Percentiles rank a stretch among this genome's conserved stretches.
phyloP scores from a whole-genome alignment of 92 coral and sea anemone species.

The Parazoanthus atlanticus region DNA sequence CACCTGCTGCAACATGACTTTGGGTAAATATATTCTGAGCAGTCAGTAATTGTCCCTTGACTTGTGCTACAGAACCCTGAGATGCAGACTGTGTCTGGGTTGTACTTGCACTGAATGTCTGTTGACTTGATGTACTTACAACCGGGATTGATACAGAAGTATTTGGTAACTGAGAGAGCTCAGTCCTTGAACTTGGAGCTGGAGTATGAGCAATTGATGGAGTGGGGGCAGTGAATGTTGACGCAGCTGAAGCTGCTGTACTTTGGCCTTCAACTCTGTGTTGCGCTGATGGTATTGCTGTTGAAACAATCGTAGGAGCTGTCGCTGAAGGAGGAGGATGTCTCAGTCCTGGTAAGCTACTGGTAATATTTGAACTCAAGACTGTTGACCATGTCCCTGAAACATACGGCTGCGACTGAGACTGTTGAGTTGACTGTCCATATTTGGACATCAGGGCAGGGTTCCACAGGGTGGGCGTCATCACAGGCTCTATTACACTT shows the following conservation, averaged over 20 bases:
- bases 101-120: background rate
- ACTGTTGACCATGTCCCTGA: conserved; percentile 36
- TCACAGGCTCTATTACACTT: conserved; percentile 33
- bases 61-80: conserved; percentile 8
- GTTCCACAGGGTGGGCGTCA: conserved; percentile 40
- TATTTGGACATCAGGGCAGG: conserved; percentile 42
- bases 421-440: conserved; percentile 25
- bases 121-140: conserved; percentile 23
- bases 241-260: background rate
- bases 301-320: conserved; percentile 36
- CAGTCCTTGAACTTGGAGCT: conserved; percentile 4
- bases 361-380: conserved; percentile 7
- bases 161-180: conserved; percentile 8
- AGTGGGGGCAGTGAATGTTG: background rate
- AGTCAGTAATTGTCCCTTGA: background rate
- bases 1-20: conserved; percentile 19
- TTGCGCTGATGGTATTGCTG: background rate
- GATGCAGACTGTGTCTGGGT: conserved; percentile 13
- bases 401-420: conserved; percentile 21
- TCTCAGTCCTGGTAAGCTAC: conserved; percentile 31
- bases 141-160: background rate
- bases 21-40: conserved; percentile 21
- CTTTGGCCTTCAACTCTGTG: conserved; percentile 26
- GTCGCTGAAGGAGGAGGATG: conserved; percentile 47
- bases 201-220: background rate